Evolutionary conservation across 2,797 vertebrate species (phyloP), one percentile per base, ranked within the genome.

Genomic region (Rhinogobio ventralis): DNA sequence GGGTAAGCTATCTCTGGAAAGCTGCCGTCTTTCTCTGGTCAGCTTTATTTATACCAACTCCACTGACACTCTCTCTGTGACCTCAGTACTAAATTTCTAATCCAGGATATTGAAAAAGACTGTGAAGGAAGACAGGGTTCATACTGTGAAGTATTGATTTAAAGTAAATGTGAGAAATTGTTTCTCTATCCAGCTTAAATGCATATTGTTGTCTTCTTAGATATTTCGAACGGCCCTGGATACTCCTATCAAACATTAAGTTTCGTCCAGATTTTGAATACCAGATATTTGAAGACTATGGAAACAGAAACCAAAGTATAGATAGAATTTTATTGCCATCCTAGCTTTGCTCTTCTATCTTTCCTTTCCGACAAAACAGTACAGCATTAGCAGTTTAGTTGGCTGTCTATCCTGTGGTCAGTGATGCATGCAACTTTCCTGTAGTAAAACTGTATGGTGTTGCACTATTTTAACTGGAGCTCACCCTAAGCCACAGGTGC

Each of bases 301-400:
- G 55, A 42, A n/a, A 36, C 28, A 53, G 49, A 81, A 62, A 10
- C 15, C 20, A 79, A 64, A 72, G 68, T 85, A 30, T 64, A 15
- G 28, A 84, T 82, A 75, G 33, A 85, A 60, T 53, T 68, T 84
- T 75, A 82, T 91, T 92, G 88, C 30, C 89, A 87, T 90, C 86
- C 0, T 9, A 83, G 90, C 82, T 91, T 88, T 87, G 89, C 86
- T 92, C 92, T 94, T 94, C 93, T 86, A 79, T 84, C 79, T 79
- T 85, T 87, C 89, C 88, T 89, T 89, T 89, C 85, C 89, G 88
- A 89, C 88, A 62, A 85, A 89, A 91, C 83, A 89, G 80, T 82
- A 89, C 82, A 78, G 85, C 76, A 90, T 90, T 90, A 83, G 75
- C 79, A 87, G 85, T 85, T 88, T 46, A 17, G 87, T 87, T 83